Evolutionary conservation across 2,797 vertebrate species (phyloP).

Genomic region (Arctocebus calabarensis): DNA sequence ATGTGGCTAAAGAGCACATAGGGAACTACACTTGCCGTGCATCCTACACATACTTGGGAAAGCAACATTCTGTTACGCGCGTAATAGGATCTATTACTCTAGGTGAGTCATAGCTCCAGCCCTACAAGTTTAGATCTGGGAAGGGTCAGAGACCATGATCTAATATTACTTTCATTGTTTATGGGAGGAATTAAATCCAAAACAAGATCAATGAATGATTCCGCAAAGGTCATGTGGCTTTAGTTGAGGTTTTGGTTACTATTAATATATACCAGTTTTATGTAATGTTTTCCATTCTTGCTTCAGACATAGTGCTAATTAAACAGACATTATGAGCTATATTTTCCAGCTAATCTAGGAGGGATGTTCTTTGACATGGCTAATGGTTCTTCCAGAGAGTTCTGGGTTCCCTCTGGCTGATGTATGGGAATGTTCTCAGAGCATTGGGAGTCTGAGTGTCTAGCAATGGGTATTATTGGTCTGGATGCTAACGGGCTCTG

Average conservation of each 20-base stretch:
- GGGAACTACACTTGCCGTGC: constrained; percentile 89
- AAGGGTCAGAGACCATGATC: not conserved
- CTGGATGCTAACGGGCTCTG: not conserved
- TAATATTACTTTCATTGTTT: not conserved
- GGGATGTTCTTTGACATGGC: not conserved
- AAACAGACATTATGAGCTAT: not conserved
- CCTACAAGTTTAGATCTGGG: not conserved
- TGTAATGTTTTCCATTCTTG: not conserved
- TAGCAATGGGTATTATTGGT: not conserved
- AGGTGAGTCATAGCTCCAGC: constrained; percentile 81
- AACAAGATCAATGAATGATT: not conserved
- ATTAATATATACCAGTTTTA: not conserved
- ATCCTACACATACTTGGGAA: constrained; percentile 84
- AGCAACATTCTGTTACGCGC: constrained; percentile 84
- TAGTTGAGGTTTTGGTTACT: not conserved
- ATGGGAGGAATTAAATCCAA: not conserved
- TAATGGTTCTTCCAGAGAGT: not conserved
- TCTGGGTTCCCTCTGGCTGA: not conserved
- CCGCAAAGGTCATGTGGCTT: not conserved
- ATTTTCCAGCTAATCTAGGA: not conserved
- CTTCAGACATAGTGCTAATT: not conserved
- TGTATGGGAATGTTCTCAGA: not conserved
- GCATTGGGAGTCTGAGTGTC: not conserved
- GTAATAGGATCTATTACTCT: constrained; percentile 83
- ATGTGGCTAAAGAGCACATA: constrained; percentile 78